Evolutionary conservation across 2,113 vertebrate species (phyloP).

Genomic region (Nycticryphes semicollaris): DNA sequence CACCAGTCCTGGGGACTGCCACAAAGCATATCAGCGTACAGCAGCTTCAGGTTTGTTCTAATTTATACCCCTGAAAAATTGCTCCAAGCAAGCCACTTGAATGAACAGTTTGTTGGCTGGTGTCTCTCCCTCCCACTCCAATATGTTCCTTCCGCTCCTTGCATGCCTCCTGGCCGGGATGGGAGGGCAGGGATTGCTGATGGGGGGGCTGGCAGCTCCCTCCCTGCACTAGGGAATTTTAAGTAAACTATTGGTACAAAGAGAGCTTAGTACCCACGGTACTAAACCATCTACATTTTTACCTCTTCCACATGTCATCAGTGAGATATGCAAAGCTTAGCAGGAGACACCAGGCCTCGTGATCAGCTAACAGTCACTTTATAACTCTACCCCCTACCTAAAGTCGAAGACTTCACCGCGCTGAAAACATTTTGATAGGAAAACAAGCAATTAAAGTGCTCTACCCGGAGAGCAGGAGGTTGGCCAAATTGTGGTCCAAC

Average conservation of each 20-base stretch:
- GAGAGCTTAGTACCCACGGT: neutral
- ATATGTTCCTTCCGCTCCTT: neutral
- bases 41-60: neutral
- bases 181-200: neutral
- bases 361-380: neutral
- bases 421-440: neutral
- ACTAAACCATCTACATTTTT: neutral
- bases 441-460: neutral
- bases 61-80: neutral
- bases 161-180: fast-evolving
- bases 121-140: neutral
- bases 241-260: neutral
- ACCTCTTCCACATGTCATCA: neutral
- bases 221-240: neutral
- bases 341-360: neutral
- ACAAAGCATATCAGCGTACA: neutral
- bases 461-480: neutral
- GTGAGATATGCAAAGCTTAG: neutral
- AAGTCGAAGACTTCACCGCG: neutral
- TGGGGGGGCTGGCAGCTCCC: neutral
- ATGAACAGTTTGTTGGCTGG: neutral
- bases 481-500: neutral
- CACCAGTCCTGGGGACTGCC: neutral
- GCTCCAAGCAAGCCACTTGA: neutral
- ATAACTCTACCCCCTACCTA: neutral